A percentile compares a stretch with the other conserved stretches of the same genome.
Evolutionary conservation across 2,888 invertebrate genomes (phyloP).

Genomic region (Saturnia pavonia): DNA sequence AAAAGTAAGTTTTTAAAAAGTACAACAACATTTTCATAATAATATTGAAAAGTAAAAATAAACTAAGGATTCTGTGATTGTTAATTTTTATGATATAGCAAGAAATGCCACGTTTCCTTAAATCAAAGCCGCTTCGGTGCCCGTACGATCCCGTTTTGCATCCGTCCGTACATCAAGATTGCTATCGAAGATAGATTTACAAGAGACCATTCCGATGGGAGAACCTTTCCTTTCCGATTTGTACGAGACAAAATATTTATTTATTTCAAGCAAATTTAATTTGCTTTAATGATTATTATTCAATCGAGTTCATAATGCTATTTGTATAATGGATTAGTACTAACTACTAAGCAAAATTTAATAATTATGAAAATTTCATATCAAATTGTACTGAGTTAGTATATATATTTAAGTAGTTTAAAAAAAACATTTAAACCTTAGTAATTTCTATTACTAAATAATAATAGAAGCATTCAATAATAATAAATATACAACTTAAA

Average conservation of each 20-base stretch:
- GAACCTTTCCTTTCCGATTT: constrained; percentile 60
- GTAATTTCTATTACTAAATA: too few relatives aligned
- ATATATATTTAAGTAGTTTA: too few relatives aligned
- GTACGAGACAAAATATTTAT: constrained; percentile 65
- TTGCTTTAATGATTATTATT: constrained; percentile 16
- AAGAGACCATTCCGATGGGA: constrained; percentile 69
- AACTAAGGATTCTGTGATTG: constrained; percentile 11
- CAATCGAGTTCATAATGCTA: background rate
- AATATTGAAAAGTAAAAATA: background rate
- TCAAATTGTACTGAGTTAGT: too few relatives aligned
- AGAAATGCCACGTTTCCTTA: constrained; percentile 59
- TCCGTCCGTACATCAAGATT: constrained; percentile 81
- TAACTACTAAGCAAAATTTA: background rate
- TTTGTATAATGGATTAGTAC: background rate
- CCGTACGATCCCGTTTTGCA: constrained; percentile 75
- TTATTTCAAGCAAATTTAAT: constrained; percentile 26
- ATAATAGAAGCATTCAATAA: too few relatives aligned
- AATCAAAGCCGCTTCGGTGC: constrained; percentile 63
- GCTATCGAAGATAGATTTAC: constrained; percentile 80
- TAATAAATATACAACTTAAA: too few relatives aligned
- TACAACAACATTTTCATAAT: background rate
- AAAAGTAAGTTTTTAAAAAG: background rate
- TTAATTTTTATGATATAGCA: constrained; percentile 30
- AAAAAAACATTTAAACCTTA: too few relatives aligned
- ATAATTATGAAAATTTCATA: too few relatives aligned